phyloP scores from a whole-genome alignment of 2,113 vertebrate genomes.

The Oxyruncus cristatus region DNA sequence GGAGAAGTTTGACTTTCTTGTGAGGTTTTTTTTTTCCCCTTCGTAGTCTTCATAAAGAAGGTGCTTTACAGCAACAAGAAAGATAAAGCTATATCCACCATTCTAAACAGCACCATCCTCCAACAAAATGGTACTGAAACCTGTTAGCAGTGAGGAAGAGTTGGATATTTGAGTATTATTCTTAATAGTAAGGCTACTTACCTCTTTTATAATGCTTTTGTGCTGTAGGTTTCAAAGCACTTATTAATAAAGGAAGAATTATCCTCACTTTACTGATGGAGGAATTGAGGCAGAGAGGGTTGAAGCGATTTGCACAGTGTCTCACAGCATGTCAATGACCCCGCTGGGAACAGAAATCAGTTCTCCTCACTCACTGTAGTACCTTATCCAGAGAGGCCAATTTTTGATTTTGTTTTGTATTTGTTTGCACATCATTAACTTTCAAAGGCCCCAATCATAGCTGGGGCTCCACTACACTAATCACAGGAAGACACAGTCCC shows the following conservation, averaged over 20 bases:
- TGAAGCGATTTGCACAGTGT: constrained; percentile 67
- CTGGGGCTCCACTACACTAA: constrained; percentile 43
- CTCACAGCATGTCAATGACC: constrained; percentile 64
- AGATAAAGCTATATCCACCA: background rate
- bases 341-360: constrained; percentile 62
- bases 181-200: constrained; percentile 47
- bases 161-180: constrained; percentile 15
- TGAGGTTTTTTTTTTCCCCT: background rate
- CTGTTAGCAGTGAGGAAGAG: background rate
- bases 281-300: constrained; percentile 58
- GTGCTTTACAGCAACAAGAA: background rate
- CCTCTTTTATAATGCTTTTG: constrained; percentile 53
- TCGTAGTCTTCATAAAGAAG: background rate
- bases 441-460: constrained; percentile 45
- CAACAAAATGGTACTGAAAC: background rate
- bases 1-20: background rate
- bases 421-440: constrained; percentile 42
- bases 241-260: constrained; percentile 65
- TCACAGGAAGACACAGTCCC: constrained; percentile 57
- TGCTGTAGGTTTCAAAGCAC: constrained; percentile 64
- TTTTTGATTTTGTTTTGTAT: constrained; percentile 28
- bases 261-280: constrained; percentile 64
- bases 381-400: constrained; percentile 54
- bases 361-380: constrained; percentile 58
- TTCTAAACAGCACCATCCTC: background rate